Evolutionary conservation across 2,797 vertebrate genomes (phyloP).

Genomic region (Myotis findleyi): DNA sequence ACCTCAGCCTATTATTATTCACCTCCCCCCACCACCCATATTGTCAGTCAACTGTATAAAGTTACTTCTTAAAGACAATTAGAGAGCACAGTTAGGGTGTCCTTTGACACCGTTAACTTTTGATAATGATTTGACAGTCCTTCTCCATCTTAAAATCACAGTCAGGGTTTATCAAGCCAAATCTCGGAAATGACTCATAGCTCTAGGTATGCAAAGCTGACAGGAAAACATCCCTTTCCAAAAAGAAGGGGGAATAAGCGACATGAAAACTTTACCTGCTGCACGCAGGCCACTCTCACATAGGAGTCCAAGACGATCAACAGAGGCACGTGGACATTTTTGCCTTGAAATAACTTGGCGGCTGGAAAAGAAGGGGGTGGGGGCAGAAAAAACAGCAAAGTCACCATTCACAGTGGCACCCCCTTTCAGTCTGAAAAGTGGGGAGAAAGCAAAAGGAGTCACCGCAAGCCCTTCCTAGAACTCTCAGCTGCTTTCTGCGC

Average conservation of each 20-base stretch:
- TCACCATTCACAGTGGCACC: background rate
- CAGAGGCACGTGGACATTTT: constrained; percentile 92
- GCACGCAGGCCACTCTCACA: constrained; percentile 89
- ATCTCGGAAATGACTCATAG: background rate
- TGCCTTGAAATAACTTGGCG: constrained; percentile 91
- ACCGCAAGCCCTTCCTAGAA: background rate
- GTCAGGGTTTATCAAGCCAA: background rate
- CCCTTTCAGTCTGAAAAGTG: background rate
- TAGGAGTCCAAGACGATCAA: constrained; percentile 91
- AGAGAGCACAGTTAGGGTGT: background rate
- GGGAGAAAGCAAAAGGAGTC: background rate
- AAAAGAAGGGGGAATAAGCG: background rate
- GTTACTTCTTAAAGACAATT: background rate
- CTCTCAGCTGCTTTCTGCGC: background rate
- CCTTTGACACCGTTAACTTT: background rate
- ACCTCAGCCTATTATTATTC: background rate
- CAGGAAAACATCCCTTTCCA: background rate
- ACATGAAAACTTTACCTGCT: constrained; percentile 90
- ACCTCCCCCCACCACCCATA: background rate
- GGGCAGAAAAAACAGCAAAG: background rate
- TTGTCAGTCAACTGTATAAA: background rate
- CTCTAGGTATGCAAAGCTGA: background rate
- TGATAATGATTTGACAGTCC: background rate
- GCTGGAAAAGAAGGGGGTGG: constrained; percentile 83
- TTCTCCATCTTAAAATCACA: constrained; percentile 35